phyloP scores from a whole-genome alignment of 2,888 invertebrate species.

The Melikaiella ostensackeni region DNA sequence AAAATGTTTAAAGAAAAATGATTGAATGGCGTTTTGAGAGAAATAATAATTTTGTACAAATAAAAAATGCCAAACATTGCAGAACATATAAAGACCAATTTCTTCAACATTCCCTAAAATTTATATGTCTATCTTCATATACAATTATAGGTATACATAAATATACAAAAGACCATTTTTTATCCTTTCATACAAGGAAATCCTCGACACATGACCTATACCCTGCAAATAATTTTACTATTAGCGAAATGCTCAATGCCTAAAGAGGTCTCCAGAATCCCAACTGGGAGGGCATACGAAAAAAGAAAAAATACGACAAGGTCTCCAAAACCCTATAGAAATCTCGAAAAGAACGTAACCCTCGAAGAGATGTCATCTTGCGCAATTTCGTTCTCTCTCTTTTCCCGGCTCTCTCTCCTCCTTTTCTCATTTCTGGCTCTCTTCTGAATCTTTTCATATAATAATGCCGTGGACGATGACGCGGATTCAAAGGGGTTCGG shows the following conservation, averaged over 20 bases:
- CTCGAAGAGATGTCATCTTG: constrained; percentile 73
- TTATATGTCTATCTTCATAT: no score
- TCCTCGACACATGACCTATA: not conserved
- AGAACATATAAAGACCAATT: no score
- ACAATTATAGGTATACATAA: no score
- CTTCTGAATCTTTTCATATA: constrained; percentile 34
- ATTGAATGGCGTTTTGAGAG: no score
- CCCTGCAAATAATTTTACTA: constrained; percentile 3
- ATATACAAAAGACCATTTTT: not conserved
- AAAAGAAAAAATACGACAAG: constrained; percentile 48
- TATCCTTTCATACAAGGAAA: not conserved
- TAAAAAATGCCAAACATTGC: no score
- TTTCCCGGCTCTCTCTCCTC: constrained; percentile 30
- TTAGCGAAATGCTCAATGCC: constrained; percentile 37
- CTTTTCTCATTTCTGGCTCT: constrained; percentile 43
- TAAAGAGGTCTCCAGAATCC: constrained; percentile 1
- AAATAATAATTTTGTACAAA: no score
- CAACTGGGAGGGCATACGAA: constrained; percentile 37
- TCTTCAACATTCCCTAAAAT: no score
- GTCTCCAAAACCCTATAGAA: constrained; percentile 32
- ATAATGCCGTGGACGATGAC: constrained; percentile 43
- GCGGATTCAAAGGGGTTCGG: constrained; percentile 60
- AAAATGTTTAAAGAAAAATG: no score
- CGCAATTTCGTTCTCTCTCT: constrained; percentile 68
- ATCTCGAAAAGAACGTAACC: constrained; percentile 54